phyloP scores from a whole-genome alignment of 2,113 vertebrate species.

The Pycnonotus jocosus region DNA sequence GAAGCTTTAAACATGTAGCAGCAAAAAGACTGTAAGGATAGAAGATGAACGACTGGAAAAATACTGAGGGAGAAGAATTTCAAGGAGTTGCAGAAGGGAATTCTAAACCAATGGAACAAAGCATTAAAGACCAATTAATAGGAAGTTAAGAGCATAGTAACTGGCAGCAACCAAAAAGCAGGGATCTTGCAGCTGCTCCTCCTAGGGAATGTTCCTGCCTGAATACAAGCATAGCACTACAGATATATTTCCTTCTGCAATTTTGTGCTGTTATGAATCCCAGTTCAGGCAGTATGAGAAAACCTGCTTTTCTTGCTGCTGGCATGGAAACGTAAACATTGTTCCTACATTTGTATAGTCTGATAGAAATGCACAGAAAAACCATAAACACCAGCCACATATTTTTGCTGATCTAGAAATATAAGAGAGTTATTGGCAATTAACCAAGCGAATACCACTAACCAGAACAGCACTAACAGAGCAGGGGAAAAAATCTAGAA shows the following conservation, averaged over 20 bases:
- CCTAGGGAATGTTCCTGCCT: neutral
- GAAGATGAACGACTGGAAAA: neutral
- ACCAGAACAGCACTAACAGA: neutral
- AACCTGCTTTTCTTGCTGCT: neutral
- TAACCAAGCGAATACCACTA: neutral
- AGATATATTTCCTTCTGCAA: neutral
- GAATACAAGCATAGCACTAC: neutral
- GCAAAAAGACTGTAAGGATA: neutral
- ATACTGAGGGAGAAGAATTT: neutral
- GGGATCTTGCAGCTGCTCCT: neutral
- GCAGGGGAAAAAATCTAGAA: neutral
- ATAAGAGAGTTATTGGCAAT: neutral
- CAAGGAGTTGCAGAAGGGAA: neutral
- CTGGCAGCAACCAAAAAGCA: neutral
- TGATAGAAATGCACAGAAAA: neutral
- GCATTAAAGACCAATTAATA: neutral
- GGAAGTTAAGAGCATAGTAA: neutral
- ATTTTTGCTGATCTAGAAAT: neutral
- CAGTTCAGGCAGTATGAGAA: neutral
- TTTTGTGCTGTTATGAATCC: neutral
- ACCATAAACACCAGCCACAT: neutral
- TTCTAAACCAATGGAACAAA: neutral
- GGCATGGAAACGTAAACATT: neutral
- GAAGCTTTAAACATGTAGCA: neutral
- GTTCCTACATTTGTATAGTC: neutral